phyloP scores from a whole-genome alignment of 2,797 vertebrate genomes.

The Moxostoma hubbsi region DNA sequence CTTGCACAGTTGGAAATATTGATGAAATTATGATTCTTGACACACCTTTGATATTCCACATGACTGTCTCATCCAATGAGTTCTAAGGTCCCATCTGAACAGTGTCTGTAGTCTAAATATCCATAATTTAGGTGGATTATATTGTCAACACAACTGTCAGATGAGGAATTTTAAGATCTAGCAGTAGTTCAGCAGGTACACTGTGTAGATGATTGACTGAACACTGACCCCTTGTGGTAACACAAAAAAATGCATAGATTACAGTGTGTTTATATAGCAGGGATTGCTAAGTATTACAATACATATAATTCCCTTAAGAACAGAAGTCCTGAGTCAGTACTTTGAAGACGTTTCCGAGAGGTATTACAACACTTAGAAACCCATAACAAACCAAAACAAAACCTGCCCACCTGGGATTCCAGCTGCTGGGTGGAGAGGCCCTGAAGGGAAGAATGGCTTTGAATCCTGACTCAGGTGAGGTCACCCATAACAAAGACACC shows the following conservation, averaged over 20 bases:
- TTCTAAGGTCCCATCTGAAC: slow-evolving; percentile 22
- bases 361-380: slow-evolving; percentile 50
- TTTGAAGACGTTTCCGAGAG: slow-evolving; percentile 24
- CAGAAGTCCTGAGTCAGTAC: slow-evolving; percentile 25
- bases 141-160: slow-evolving; percentile 58
- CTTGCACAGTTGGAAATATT: slow-evolving; percentile 29
- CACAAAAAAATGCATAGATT: not conserved
- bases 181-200: not conserved
- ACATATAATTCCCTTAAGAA: not conserved
- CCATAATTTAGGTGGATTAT: slow-evolving; percentile 58
- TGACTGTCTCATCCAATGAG: slow-evolving; percentile 25
- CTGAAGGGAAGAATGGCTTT: slow-evolving; percentile 26
- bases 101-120: slow-evolving; percentile 57
- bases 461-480: slow-evolving; percentile 35
- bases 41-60: slow-evolving; percentile 43
- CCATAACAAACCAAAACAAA: slow-evolving; percentile 47
- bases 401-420: not conserved
- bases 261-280: not conserved
- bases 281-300: not conserved
- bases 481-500: slow-evolving; percentile 44
- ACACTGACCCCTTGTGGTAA: slow-evolving; percentile 55
- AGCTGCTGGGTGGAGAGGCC: slow-evolving; percentile 37
- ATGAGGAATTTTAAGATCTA: slow-evolving; percentile 36
- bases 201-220: slow-evolving; percentile 29
- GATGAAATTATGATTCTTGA: slow-evolving; percentile 35